Percentiles rank a stretch among this genome's conserved stretches.
Evolutionary conservation across 2,113 vertebrate species (phyloP).

Genomic region (Seriola rivoliana): DNA sequence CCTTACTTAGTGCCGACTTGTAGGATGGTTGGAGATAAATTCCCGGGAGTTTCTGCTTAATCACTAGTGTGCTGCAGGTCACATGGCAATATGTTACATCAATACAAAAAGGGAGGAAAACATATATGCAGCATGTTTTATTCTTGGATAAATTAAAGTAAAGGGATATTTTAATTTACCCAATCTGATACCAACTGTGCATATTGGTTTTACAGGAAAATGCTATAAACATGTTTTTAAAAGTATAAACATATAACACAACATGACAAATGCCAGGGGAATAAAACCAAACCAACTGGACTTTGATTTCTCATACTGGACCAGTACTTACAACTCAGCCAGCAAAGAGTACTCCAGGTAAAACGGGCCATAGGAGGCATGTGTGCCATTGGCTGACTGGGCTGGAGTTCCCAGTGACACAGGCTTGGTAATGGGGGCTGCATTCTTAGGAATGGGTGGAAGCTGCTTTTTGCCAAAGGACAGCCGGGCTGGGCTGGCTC

Average conservation of each 20-base stretch:
- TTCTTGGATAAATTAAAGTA: not conserved
- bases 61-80: slow-evolving; percentile 91
- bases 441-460: slow-evolving; percentile 96
- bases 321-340: slow-evolving; percentile 94
- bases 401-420: slow-evolving; percentile 84
- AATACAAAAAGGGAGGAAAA: not conserved
- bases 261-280: not conserved
- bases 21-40: slow-evolving; percentile 99
- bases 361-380: slow-evolving; percentile 97
- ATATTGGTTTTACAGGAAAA: not conserved
- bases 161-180: not conserved
- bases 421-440: slow-evolving; percentile 92
- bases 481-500: slow-evolving; percentile 89
- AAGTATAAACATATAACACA: not conserved
- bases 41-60: slow-evolving; percentile 97
- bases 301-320: not conserved
- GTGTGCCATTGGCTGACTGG: slow-evolving; percentile 94
- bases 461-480: slow-evolving; percentile 93
- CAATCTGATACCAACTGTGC: not conserved
- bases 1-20: slow-evolving; percentile 95
- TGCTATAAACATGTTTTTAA: not conserved
- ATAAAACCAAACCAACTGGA: not conserved
- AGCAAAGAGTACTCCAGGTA: slow-evolving; percentile 98
- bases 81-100: slow-evolving; percentile 52
- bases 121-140: not conserved